Percentiles rank a stretch among this genome's conserved stretches.
phyloP scores from a whole-genome alignment of 2,888 invertebrate genomes.

The Pachydiplax longipennis region DNA sequence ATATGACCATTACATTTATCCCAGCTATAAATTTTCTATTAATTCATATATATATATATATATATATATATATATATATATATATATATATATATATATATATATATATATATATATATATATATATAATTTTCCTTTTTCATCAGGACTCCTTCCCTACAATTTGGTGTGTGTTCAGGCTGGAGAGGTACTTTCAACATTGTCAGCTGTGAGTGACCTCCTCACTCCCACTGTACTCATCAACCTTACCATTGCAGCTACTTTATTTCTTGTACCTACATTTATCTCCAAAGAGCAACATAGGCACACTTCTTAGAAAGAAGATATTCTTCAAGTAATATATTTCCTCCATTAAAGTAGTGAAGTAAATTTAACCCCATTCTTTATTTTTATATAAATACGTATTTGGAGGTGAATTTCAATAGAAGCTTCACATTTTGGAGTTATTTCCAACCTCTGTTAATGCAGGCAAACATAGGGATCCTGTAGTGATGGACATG shows the following conservation, averaged over 20 bases:
- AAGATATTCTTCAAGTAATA: constrained; percentile 45
- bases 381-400: too few relatives aligned
- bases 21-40: too few relatives aligned
- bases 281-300: not conserved
- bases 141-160: constrained; percentile 68
- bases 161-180: constrained; percentile 68
- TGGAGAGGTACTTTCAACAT: constrained; percentile 63
- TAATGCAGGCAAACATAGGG: too few relatives aligned
- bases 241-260: constrained; percentile 55
- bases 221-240: constrained; percentile 55
- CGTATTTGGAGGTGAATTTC: not conserved
- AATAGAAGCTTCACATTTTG: too few relatives aligned
- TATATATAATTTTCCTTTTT: too few relatives aligned
- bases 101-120: too few relatives aligned
- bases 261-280: constrained; percentile 24
- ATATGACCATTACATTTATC: too few relatives aligned
- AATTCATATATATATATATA: too few relatives aligned
- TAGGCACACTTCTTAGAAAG: not conserved
- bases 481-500: too few relatives aligned
- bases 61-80: too few relatives aligned
- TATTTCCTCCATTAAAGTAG: not conserved
- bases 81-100: too few relatives aligned
- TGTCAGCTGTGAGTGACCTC: constrained; percentile 62
- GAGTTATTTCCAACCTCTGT: too few relatives aligned
- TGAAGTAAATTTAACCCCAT: not conserved